These are phyloP conservation scores for Neosalanx taihuensis DNA, from an alignment of 2,797 vertebrate genomes.

Conservation along the genomic window DNA sequence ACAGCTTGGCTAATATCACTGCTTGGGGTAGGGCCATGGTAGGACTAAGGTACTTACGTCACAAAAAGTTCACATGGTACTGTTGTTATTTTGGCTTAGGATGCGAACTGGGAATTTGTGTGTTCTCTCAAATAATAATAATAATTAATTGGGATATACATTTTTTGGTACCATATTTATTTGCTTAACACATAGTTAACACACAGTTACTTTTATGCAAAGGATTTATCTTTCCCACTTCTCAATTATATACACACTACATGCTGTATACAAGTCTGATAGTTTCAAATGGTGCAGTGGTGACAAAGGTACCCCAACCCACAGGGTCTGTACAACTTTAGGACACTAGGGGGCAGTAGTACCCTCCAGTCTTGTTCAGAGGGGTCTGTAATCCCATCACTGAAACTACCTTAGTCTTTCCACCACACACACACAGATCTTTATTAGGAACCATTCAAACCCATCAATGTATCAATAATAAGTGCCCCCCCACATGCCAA, in stretches of 20 bases:
- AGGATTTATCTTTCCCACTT: too few relatives aligned
- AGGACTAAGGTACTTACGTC: neutral
- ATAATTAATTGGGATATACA: too few relatives aligned
- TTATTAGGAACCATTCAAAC: neutral
- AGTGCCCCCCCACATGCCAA: neutral
- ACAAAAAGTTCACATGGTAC: too few relatives aligned
- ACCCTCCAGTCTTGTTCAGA: neutral
- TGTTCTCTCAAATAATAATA: too few relatives aligned
- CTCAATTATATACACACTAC: neutral
- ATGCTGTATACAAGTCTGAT: neutral
- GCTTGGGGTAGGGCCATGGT: neutral
- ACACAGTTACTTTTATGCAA: too few relatives aligned
- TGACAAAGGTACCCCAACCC: neutral
- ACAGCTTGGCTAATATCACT: neutral
- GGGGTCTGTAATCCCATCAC: neutral
- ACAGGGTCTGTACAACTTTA: neutral
- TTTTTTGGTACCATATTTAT: too few relatives aligned
- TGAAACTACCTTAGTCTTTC: neutral
- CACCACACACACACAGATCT: neutral
- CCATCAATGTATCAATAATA: neutral
- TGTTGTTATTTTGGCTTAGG: too few relatives aligned
- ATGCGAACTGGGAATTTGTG: too few relatives aligned
- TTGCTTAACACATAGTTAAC: too few relatives aligned
- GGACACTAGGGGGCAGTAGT: conserved; percentile 40
- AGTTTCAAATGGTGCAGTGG: neutral